These are phyloP conservation scores for Bolborhynchus lineola DNA, from an alignment of 2,113 vertebrate species.

Conservation along the genomic window DNA sequence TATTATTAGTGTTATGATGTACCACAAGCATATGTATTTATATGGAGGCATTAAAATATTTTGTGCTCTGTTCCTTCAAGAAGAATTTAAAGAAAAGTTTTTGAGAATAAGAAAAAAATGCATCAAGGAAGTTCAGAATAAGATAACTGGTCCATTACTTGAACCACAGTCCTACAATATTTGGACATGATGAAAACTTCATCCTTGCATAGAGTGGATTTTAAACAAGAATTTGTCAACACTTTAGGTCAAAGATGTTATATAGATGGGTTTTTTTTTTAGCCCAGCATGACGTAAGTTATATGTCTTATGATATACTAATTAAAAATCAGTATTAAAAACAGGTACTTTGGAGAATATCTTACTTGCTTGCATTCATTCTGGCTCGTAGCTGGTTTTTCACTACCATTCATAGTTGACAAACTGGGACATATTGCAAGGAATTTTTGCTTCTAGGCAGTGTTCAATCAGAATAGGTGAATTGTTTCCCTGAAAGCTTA, in stretches of 20 bases:
- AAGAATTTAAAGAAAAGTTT: neutral
- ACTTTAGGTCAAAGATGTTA: neutral
- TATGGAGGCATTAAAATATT: neutral
- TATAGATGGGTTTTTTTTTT: neutral
- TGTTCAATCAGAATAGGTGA: neutral
- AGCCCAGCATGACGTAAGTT: neutral
- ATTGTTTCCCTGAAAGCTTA: neutral
- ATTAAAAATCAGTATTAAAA: neutral
- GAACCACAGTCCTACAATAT: neutral
- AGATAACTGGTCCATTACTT: neutral
- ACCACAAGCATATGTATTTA: neutral
- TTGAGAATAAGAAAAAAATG: neutral
- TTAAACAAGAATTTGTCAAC: neutral
- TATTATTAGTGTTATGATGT: neutral
- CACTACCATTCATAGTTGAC: neutral
- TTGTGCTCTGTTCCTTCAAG: neutral
- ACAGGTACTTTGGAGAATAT: neutral
- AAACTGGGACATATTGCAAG: neutral
- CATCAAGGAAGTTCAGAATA: neutral
- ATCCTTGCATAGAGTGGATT: neutral
- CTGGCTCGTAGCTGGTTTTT: neutral
- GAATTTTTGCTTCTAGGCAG: neutral
- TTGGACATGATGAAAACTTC: neutral
- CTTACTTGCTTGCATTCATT: neutral
- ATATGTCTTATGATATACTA: neutral